A percentile compares a stretch with the other conserved stretches of the same genome.
phyloP scores from a whole-genome alignment of 2,888 invertebrate species.

The Mantis religiosa region DNA sequence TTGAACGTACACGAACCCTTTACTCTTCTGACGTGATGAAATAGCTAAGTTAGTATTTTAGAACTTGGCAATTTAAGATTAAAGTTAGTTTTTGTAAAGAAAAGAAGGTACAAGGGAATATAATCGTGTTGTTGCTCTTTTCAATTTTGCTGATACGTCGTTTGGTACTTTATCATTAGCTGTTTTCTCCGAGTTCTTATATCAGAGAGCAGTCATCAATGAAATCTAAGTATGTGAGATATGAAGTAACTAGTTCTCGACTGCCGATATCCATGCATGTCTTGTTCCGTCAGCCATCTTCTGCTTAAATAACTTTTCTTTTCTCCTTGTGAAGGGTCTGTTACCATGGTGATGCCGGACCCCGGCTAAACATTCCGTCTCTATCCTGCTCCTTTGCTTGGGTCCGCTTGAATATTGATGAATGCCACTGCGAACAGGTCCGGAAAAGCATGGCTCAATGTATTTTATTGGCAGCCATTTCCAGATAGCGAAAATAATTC shows the following conservation, averaged over 20 bases:
- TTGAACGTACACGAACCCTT: too few relatives aligned
- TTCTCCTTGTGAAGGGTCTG: background rate
- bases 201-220: too few relatives aligned
- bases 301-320: background rate
- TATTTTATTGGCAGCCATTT: background rate
- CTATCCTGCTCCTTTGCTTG: background rate
- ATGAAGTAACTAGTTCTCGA: background rate
- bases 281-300: background rate
- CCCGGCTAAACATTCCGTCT: conserved; percentile 22
- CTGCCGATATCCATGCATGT: background rate
- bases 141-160: too few relatives aligned
- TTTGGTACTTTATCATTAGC: too few relatives aligned
- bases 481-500: background rate
- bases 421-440: background rate
- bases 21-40: too few relatives aligned
- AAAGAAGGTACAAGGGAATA: too few relatives aligned
- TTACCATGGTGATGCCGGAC: conserved; percentile 25
- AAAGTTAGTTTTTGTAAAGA: too few relatives aligned
- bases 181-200: too few relatives aligned
- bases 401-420: background rate
- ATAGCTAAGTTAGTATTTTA: too few relatives aligned
- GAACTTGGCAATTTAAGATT: too few relatives aligned
- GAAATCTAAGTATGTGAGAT: background rate
- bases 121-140: too few relatives aligned
- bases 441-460: background rate